Conservation (phyloP, 2,113 vertebrate genomes). For the Cervus canadensis region DNA sequence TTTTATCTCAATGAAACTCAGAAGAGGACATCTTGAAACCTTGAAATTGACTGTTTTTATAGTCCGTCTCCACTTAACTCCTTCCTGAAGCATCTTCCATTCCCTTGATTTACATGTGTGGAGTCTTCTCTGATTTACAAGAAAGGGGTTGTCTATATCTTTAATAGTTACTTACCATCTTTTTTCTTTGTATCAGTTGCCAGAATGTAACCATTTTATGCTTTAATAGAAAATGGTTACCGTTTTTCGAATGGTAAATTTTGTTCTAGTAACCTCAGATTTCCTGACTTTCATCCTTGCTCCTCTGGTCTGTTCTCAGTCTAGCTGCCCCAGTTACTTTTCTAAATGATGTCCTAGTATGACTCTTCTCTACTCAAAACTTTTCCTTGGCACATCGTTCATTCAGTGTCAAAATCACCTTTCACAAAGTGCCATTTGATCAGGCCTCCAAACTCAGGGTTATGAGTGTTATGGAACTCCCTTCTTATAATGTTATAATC, state of each 20-base stretch:
- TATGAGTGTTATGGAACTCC: neutral
- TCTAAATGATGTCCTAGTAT: neutral
- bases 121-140: neutral
- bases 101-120: neutral
- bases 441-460: neutral
- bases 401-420: neutral
- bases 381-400: neutral
- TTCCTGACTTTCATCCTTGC: neutral
- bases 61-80: neutral
- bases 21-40: neutral
- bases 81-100: neutral
- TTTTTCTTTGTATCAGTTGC: neutral
- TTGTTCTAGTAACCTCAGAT: neutral
- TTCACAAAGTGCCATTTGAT: neutral
- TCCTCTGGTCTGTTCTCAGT: neutral
- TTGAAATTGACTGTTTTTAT: neutral
- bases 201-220: neutral
- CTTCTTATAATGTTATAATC: neutral
- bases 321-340: accelerated
- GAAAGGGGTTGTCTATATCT: neutral
- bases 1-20: neutral
- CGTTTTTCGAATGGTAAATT: neutral
- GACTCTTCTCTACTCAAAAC: neutral
- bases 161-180: neutral
- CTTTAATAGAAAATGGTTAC: neutral